These are phyloP conservation scores for Euborellia annulipes DNA, from an alignment of 1,140 invertebrate species.

Conservation along the genomic window DNA sequence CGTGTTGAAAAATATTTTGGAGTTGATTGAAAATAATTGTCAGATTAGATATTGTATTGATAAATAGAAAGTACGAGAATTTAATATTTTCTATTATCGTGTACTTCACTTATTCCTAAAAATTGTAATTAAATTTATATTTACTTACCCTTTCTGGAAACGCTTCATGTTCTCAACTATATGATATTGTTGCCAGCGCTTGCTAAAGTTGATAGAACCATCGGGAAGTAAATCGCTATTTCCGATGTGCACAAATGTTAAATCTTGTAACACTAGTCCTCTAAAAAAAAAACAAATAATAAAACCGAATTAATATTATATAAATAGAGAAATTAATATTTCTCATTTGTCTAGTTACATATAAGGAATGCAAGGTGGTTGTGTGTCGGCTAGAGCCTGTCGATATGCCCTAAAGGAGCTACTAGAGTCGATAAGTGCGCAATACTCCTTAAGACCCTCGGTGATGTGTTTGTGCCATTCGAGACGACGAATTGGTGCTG, in stretches of 20 bases:
- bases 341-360: constrained; percentile 46
- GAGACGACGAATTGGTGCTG: constrained; percentile 81
- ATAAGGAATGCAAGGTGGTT: constrained; percentile 95
- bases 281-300: constrained; percentile 38
- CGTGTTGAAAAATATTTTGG: too few species aligned
- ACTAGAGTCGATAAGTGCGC: constrained; percentile 87
- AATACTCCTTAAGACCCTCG: constrained; percentile 87
- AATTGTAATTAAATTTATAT: not conserved
- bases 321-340: not conserved
- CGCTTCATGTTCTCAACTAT: constrained; percentile 95
- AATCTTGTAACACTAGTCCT: constrained; percentile 92
- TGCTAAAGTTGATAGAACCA: constrained; percentile 88
- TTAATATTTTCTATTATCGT: too few species aligned
- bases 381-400: constrained; percentile 80
- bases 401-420: constrained; percentile 91
- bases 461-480: constrained; percentile 90
- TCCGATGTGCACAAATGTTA: constrained; percentile 97
- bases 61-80: too few species aligned
- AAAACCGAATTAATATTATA: not conserved
- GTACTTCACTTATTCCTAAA: too few species aligned
- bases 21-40: too few species aligned
- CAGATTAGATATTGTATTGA: too few species aligned
- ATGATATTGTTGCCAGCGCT: constrained; percentile 95
- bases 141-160: constrained; percentile 82
- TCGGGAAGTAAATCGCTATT: constrained; percentile 80